Conservation (phyloP, 2,888 invertebrate genomes). For the Blomia tropicalis region DNA sequence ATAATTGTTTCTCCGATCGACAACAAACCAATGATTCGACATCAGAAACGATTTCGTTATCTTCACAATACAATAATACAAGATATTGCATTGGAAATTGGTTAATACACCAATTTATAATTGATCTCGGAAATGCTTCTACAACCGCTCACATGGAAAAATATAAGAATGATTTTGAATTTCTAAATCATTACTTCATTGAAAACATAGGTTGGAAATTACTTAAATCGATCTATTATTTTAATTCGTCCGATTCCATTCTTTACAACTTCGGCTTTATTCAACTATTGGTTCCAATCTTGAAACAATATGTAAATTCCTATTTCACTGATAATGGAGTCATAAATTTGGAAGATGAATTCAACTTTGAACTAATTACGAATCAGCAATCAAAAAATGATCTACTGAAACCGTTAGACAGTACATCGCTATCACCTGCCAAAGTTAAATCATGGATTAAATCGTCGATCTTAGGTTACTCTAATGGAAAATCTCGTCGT, state of each 20-base stretch:
- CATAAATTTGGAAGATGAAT: too few species aligned
- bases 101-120: constrained; percentile 16
- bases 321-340: background rate
- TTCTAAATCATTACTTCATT: background rate
- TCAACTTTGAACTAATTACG: too few species aligned
- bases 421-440: background rate
- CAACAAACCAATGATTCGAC: background rate
- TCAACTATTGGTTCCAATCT: constrained; percentile 9
- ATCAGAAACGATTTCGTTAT: too few species aligned
- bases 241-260: background rate
- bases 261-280: constrained; percentile 14
- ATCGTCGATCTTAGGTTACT: background rate
- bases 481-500: background rate
- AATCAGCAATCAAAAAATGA: background rate
- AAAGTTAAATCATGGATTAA: constrained; percentile 19
- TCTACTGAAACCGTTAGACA: background rate
- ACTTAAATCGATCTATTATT: background rate
- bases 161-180: background rate
- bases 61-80: too few species aligned
- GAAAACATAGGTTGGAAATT: constrained; percentile 14
- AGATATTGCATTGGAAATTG: constrained; percentile 10
- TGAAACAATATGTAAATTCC: background rate
- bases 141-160: background rate
- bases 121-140: constrained; percentile 8
- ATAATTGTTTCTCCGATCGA: too few species aligned